Evolutionary conservation across 2,888 invertebrate species (phyloP).

Genomic region (Cerastis leucographa): DNA sequence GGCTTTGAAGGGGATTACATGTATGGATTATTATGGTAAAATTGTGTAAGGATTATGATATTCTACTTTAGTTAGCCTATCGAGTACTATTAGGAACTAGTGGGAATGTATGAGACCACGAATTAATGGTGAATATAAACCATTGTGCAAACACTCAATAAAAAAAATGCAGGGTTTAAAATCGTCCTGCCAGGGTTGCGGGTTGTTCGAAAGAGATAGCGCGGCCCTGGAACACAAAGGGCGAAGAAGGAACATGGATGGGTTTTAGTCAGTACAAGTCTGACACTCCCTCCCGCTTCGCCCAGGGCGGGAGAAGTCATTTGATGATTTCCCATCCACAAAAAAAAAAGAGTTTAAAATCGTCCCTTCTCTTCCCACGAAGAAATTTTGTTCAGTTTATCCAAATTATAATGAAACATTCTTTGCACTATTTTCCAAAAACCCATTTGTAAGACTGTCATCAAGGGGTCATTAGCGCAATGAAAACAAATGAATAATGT

Average conservation of each 20-base stretch:
- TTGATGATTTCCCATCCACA: too few relatives aligned
- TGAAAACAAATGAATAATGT: conserved; percentile 60
- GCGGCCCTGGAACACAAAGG: too few relatives aligned
- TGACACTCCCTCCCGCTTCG: too few relatives aligned
- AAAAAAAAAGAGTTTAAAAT: too few relatives aligned
- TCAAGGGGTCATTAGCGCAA: conserved; percentile 57
- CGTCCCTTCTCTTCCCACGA: neutral
- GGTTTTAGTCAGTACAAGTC: too few relatives aligned
- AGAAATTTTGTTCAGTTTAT: neutral
- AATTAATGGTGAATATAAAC: neutral
- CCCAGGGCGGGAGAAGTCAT: too few relatives aligned
- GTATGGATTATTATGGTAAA: conserved; percentile 6
- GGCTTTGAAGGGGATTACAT: conserved; percentile 29
- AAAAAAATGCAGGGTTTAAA: too few relatives aligned
- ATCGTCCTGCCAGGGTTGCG: too few relatives aligned
- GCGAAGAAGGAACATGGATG: too few relatives aligned
- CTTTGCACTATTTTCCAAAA: conserved; percentile 27
- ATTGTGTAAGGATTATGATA: neutral
- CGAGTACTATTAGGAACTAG: neutral
- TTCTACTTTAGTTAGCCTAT: neutral
- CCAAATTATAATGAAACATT: neutral
- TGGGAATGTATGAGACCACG: neutral
- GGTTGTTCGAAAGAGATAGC: too few relatives aligned
- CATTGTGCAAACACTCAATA: neutral
- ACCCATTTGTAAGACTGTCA: conserved; percentile 48